phyloP scores from a whole-genome alignment of 2,797 vertebrate species.

The Nothura maculosa region DNA sequence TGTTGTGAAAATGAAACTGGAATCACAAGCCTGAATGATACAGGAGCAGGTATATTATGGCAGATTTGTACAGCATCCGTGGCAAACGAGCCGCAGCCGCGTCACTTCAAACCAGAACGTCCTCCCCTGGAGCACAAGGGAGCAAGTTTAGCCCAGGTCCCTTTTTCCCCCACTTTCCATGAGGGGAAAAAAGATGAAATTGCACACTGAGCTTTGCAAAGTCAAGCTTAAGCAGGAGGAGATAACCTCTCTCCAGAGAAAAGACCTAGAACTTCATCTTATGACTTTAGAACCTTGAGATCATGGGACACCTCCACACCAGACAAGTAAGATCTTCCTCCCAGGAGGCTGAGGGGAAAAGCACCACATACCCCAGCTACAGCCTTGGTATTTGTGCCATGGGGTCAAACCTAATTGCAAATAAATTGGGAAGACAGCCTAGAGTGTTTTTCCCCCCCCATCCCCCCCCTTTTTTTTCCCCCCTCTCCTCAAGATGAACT shows the following conservation, averaged over 20 bases:
- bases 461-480: no score
- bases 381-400: neutral
- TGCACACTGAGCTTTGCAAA: neutral
- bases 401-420: neutral
- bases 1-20: neutral
- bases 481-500: no score
- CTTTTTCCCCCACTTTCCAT: neutral
- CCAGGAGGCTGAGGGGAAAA: no score
- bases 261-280: neutral
- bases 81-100: neutral
- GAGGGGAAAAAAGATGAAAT: neutral
- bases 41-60: neutral
- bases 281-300: neutral
- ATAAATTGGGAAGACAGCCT: neutral
- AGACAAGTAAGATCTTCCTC: neutral
- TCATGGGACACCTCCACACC: rapidly evolving
- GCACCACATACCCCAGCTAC: neutral
- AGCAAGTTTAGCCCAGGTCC: neutral
- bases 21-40: neutral
- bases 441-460: no score
- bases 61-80: neutral
- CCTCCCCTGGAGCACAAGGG: neutral
- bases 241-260: neutral
- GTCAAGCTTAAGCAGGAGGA: neutral
- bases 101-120: neutral